A percentile compares a stretch with the other conserved stretches of the same genome.
These are phyloP conservation scores for Antheraea assamensis DNA, from an alignment of 2,888 invertebrate species.

Conservation along the genomic window DNA sequence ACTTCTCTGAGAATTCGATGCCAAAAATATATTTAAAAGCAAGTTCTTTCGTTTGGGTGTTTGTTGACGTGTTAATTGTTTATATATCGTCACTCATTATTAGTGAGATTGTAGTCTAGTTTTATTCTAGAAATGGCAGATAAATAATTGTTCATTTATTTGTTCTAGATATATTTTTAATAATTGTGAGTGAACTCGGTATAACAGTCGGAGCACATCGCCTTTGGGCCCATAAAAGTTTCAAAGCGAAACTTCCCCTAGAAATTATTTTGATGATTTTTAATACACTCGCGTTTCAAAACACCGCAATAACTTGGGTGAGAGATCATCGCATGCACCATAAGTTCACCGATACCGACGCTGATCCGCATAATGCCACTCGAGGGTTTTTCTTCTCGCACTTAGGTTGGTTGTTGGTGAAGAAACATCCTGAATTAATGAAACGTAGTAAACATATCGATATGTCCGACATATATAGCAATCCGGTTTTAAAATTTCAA, in stretches of 20 bases:
- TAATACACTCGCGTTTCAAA: neutral
- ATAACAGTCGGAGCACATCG: conserved; percentile 1
- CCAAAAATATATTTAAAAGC: no score
- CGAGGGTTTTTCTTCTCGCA: no score
- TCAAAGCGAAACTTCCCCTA: conserved; percentile 1
- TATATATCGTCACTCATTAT: no score
- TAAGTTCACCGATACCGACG: conserved; percentile 86
- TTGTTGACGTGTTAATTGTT: no score
- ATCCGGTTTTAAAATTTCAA: conserved; percentile 2
- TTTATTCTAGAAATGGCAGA: no score
- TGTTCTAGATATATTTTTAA: neutral
- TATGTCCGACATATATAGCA: neutral
- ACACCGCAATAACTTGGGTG: conserved; percentile 19
- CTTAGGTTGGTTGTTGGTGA: no score
- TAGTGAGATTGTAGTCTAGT: no score
- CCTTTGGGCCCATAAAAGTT: neutral
- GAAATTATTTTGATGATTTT: conserved; percentile 2
- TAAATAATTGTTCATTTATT: neutral
- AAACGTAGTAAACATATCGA: neutral
- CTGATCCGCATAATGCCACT: conserved; percentile 83
- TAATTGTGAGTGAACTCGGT: neutral
- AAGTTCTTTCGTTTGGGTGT: no score
- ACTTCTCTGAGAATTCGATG: no score
- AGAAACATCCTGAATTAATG: neutral
- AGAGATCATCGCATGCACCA: conserved; percentile 70